Percentiles rank a stretch among this genome's conserved stretches.
phyloP scores from a whole-genome alignment of 2,113 vertebrate species.

The Chaetorhynchus papuensis region DNA sequence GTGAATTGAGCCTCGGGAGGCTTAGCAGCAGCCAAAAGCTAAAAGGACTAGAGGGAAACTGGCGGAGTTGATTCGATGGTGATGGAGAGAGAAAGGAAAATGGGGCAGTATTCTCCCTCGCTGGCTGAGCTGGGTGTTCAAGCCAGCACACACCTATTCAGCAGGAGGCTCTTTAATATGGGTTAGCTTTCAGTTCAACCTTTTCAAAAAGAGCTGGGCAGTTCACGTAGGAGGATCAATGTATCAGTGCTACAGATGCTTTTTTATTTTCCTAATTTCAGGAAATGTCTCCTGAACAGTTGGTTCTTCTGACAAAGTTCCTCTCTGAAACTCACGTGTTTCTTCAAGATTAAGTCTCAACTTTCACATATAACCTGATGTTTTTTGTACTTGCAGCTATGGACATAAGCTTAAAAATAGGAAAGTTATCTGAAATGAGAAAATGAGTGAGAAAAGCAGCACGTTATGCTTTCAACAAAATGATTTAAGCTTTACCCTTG shows the following conservation, averaged over 20 bases:
- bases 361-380: background rate
- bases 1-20: background rate
- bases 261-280: background rate
- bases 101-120: background rate
- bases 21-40: background rate
- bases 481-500: background rate
- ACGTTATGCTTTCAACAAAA: background rate
- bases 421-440: background rate
- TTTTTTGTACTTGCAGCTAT: background rate
- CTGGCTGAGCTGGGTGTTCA: fast-evolving
- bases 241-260: background rate
- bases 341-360: background rate
- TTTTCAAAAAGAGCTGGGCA: background rate
- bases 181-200: background rate
- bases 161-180: background rate
- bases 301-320: background rate
- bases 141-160: background rate
- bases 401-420: background rate
- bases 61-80: background rate
- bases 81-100: background rate
- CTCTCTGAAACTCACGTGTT: background rate
- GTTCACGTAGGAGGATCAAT: background rate
- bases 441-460: background rate
- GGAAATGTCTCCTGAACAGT: background rate
- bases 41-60: background rate